phyloP scores from a whole-genome alignment of 2,113 vertebrate genomes.

The Epinephelus moara region DNA sequence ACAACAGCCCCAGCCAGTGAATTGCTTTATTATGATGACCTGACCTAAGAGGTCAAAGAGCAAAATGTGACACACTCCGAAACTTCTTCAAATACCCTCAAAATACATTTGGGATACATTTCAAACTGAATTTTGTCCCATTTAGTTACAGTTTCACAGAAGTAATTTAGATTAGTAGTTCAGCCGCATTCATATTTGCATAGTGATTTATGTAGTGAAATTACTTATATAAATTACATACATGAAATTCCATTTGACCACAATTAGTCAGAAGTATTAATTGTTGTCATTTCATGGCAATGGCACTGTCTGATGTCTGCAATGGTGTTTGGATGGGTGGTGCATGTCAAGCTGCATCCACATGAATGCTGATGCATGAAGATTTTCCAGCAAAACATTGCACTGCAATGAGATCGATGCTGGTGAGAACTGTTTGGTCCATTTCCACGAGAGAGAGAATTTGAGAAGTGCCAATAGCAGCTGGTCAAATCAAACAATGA shows the following conservation, averaged over 20 bases:
- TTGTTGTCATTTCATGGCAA: too few relatives aligned
- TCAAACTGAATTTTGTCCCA: neutral
- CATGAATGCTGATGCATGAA: too few relatives aligned
- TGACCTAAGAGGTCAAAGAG: conserved; percentile 71
- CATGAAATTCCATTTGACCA: too few relatives aligned
- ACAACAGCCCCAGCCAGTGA: conserved; percentile 41
- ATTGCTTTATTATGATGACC: conserved; percentile 80
- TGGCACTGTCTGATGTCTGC: too few relatives aligned
- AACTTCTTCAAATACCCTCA: conserved; percentile 12
- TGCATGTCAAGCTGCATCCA: too few relatives aligned
- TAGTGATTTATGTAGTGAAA: too few relatives aligned
- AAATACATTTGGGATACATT: neutral
- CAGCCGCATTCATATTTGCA: too few relatives aligned
- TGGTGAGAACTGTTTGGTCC: neutral
- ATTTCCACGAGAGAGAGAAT: neutral
- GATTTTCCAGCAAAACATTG: too few relatives aligned
- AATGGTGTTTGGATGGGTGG: too few relatives aligned
- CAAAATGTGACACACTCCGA: conserved; percentile 64
- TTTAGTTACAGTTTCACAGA: neutral
- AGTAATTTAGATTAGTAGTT: neutral
- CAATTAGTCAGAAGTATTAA: too few relatives aligned
- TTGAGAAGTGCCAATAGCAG: neutral
- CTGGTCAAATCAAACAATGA: conserved; percentile 18
- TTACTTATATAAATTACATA: too few relatives aligned
- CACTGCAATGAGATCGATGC: neutral